Evolutionary conservation across 2,797 vertebrate species (phyloP), one percentile per base, ranked within the genome.

Genomic region (Dipus sagitta): DNA sequence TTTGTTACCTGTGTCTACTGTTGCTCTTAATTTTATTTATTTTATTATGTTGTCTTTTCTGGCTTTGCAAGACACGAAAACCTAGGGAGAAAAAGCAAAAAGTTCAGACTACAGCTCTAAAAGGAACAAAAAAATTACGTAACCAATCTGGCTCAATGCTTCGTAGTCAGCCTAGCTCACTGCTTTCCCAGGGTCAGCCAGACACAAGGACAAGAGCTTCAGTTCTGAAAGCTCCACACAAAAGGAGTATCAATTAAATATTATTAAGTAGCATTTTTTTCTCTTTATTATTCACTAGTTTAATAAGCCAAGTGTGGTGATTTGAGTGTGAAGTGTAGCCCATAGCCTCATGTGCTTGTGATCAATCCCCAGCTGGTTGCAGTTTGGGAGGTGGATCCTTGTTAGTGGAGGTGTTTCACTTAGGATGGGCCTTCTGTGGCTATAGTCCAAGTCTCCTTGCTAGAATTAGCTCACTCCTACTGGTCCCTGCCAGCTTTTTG

Each of bases 241-340:
- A 86, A 77, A 70, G 20, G 71, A 58, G 1, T 30, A 52, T 47
- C 26, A 28, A 93, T 81, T 97, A 96, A 95, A 96, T 60, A 6
- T 17, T 70, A 85, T 87, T 83, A 65, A 70, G 70, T 91, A 74
- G 13, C 42, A 10, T 86, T 77, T 32, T 72, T 38, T 72, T 91
- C 64, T 77, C 47, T n/a, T 78, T 87, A 30, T 12, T 93, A 20
- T 86, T 84, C n/a, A 72, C 52, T 79, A 34, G 86, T 92, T 91
- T 84, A 89, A 58, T 20, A 91, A 87, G 68, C 80, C 77, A 47
- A 58, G 54, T 58, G 54, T 58, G 54, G 54, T 58, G 54, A 12
- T 15, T 58, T 58, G 54, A 58, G 54, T 3, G 54, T 58, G 54
- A 58, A 58, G 8, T 58, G 13, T 58, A 14, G 54, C 15, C 54